phyloP scores from a whole-genome alignment of 2,888 invertebrate genomes.

The Hydriomena furcata region DNA sequence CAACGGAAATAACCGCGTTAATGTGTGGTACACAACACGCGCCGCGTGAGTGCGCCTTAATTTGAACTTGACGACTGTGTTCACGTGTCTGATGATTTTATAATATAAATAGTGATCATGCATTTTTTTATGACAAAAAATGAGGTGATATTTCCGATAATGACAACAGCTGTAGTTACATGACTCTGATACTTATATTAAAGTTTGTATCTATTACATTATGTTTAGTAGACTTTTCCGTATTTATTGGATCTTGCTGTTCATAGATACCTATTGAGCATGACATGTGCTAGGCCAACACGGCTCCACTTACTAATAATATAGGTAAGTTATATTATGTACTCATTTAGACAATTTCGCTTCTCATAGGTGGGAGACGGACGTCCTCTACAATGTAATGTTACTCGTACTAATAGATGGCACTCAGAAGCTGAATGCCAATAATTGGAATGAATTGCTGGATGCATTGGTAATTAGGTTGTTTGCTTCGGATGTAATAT shows the following conservation, averaged over 20 bases:
- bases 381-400: slow-evolving; percentile 27
- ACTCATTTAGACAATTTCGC: slow-evolving; percentile 51
- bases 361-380: slow-evolving; percentile 43
- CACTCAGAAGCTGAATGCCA: slow-evolving; percentile 17
- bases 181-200: no score
- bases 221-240: no score
- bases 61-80: slow-evolving; percentile 39
- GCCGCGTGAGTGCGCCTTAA: slow-evolving; percentile 35
- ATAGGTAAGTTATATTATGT: no score
- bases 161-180: background rate
- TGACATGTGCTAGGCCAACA: no score
- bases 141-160: background rate
- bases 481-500: background rate
- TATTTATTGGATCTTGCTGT: no score
- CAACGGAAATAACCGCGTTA: slow-evolving; percentile 28
- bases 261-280: no score
- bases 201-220: no score
- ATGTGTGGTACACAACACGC: slow-evolving; percentile 26
- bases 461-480: slow-evolving; percentile 1
- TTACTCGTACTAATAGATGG: background rate
- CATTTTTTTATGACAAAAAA: background rate
- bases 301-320: no score
- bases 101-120: background rate
- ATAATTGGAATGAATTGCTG: slow-evolving; percentile 48
- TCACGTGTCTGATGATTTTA: slow-evolving; percentile 16